Base-by-base conservation (phyloP, 2,888 invertebrate genomes). In the Nomada fucata region DNA sequence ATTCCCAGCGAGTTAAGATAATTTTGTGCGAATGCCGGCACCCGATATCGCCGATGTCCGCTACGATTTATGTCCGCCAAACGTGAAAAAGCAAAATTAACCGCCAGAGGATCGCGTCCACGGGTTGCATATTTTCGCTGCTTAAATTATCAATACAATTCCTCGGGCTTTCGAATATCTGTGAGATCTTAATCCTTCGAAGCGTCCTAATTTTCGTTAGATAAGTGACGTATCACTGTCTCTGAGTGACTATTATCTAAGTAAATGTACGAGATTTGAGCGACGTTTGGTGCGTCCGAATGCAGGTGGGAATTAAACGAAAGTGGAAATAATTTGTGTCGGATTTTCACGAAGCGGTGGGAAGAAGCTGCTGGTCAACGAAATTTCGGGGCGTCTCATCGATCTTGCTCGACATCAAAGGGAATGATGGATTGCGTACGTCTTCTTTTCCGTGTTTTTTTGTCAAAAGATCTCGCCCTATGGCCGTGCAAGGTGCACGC, bases 341-440 rank as follows among this genome's bases (percentile, higher is more conserved):
- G 5, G 52, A 59, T 47, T 1, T 15, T 15, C 15, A 11, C 13
- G 47, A 47, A 13, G 3, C 47, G 15, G 7, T 36, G 36, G 36
- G 36, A 36, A 36, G 36, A 47, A 47, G 13, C 13, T 47, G 47
- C 15, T 47, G 15, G 15, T 59, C 44, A 2, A 18, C 36, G 60
- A 26, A 7, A 36, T 2, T 20, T 61, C 0, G 20, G 20, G 7
- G 11, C 60, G 52, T 23, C 36, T 23, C 23, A 60, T 60, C 60
- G 60, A 71, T 71, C 61, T 71, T 47, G 47, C 47, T 47, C 47
- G 15, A 47, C 13, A 47, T 47, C 47, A 15, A 47, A 47, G 15
- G 11, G 47, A 15, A 15, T 13, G 47, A 47, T 47, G 15, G 47
- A 47, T 47, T 47, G 47, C 47, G 5, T 36, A 36, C 5, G 5